Base-by-base conservation (phyloP, 2,888 invertebrate genomes). In the Hyppa rectilinea region DNA sequence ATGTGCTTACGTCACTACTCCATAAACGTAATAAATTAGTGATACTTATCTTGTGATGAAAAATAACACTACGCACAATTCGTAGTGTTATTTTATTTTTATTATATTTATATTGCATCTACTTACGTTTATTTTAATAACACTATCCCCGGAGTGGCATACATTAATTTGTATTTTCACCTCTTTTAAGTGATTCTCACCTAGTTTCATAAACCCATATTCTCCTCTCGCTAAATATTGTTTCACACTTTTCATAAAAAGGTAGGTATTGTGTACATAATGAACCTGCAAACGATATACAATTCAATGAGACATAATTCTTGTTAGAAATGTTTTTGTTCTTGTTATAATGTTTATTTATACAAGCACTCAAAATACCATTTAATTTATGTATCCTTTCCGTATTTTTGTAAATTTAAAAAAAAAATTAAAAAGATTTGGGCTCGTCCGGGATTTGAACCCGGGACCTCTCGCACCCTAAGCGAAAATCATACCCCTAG, bases 391-490 rank as follows among this genome's bases (percentile, higher is more conserved):
- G n/a, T 29, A 5, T 40, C 1, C 14, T 52, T 64, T 17, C 6
- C 29, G 12, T 1, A 52, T 2, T 31, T n/a, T 29, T 45, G 9
- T 1, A 31, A 56, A n/a, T n/a, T n/a, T n/a, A n/a, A 47, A 52
- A 49, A 53, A 43, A 49, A 38, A 9, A 10, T 9, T 43, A 52
- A 63, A 89, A 88, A 80, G 47, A 71, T 87, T n/a, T 87, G 96
- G 96, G 96, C 95, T 96, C 95, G 95, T 95, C 96, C 96, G 96
- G 96, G 96, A 96, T 95, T 96, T 96, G 96, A 96, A 96, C 96
- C 96, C 95, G 95, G 95, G 95, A 96, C 96, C 96, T 95, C 95
- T 96, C 96, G 95, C 96, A 96, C 96, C 96, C 95, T 92, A 96
- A 96, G 95, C 96, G 96, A 96, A 93, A 96, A 96, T 96, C 95